Conservation (phyloP, 1,140 invertebrate species). For the Kradibia gibbosae region DNA sequence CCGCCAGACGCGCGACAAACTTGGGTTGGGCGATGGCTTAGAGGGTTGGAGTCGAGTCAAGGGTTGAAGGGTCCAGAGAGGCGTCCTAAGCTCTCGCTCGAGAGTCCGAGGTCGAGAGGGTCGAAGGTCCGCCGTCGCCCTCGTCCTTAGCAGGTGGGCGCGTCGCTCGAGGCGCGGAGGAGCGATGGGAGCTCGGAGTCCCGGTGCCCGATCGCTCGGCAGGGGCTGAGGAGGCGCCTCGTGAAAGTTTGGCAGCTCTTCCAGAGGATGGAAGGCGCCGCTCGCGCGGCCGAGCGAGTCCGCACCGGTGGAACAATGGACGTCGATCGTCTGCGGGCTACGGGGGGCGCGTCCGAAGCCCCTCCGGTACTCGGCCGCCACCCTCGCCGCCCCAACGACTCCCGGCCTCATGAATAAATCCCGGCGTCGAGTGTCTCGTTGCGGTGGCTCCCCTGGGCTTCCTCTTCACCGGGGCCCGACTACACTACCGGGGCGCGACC, state of each 20-base stretch:
- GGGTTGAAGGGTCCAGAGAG: neutral
- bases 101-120: neutral
- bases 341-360: neutral
- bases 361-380: slow-evolving; percentile 12
- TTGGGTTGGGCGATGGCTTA: too few relatives aligned
- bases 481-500: neutral
- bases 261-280: slow-evolving; percentile 39
- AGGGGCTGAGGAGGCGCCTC: slow-evolving; percentile 52
- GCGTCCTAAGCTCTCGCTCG: neutral
- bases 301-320: too few relatives aligned
- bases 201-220: neutral
- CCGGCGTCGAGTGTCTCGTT: neutral
- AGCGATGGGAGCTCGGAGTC: too few relatives aligned
- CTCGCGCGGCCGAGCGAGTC: neutral
- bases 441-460: neutral
- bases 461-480: neutral
- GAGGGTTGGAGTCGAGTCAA: too few relatives aligned
- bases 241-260: slow-evolving; percentile 69
- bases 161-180: too few relatives aligned
- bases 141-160: too few relatives aligned
- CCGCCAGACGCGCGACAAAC: too few relatives aligned
- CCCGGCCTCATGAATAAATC: slow-evolving; percentile 45
- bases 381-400: neutral
- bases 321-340: too few relatives aligned
- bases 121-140: neutral